A percentile compares a stretch with the other conserved stretches of the same genome.
Evolutionary conservation across 2,888 invertebrate genomes (phyloP).

Genomic region (Argyresthia albistria): DNA sequence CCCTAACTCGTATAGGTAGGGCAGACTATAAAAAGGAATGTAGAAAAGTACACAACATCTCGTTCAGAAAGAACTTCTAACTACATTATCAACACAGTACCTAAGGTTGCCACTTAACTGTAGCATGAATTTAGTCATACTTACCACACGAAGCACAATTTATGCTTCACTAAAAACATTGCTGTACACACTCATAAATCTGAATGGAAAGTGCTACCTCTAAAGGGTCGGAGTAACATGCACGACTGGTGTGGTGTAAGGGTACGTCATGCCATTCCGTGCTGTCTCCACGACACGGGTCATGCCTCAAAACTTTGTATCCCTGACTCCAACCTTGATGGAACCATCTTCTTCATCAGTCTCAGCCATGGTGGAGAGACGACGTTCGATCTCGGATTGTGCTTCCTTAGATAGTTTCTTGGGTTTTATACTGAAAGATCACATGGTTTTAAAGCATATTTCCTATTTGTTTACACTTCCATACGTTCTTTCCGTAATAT

Average conservation of each 20-base stretch:
- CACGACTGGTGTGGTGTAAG: conserved; percentile 4
- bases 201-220: conserved; percentile 6
- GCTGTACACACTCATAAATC: too few relatives aligned
- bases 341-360: conserved; percentile 84
- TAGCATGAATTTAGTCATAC: too few relatives aligned
- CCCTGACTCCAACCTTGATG: conserved; percentile 61
- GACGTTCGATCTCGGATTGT: conserved; percentile 72
- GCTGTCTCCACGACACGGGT: conserved; percentile 16
- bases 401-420: conserved; percentile 82
- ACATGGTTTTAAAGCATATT: neutral
- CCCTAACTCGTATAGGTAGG: too few relatives aligned
- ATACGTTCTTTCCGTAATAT: neutral
- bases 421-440: conserved; percentile 66
- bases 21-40: too few relatives aligned
- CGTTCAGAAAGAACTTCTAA: too few relatives aligned
- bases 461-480: too few relatives aligned
- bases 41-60: too few relatives aligned
- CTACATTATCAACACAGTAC: too few relatives aligned
- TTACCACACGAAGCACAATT: too few relatives aligned
- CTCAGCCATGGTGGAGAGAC: conserved; percentile 89
- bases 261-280: conserved; percentile 27
- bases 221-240: conserved; percentile 4
- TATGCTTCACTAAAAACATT: too few relatives aligned
- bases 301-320: conserved; percentile 56
- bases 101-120: too few relatives aligned